phyloP scores from a whole-genome alignment of 2,888 invertebrate genomes.

The Parnassius apollo region DNA sequence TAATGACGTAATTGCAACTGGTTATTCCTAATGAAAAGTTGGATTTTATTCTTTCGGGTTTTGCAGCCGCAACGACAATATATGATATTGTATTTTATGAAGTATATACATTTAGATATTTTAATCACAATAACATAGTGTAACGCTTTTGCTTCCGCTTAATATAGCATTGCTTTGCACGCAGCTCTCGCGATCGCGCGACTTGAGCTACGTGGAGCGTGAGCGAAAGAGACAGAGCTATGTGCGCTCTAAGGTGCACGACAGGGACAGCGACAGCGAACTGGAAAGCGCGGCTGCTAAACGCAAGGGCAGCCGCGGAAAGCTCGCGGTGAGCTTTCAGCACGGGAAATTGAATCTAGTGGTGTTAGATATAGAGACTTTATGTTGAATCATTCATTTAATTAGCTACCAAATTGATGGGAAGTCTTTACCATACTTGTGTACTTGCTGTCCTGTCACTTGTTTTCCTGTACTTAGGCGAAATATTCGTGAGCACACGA shows the following conservation, averaged over 20 bases:
- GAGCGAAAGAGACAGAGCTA: constrained; percentile 78
- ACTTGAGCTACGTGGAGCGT: constrained; percentile 76
- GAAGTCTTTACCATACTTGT: not conserved
- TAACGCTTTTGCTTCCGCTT: constrained; percentile 29
- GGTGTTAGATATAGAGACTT: constrained; percentile 50
- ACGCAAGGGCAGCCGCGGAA: constrained; percentile 83
- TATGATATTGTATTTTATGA: too few species aligned
- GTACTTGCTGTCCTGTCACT: not conserved
- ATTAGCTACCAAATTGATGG: not conserved
- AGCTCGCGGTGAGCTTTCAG: constrained; percentile 85
- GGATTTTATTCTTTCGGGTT: too few species aligned
- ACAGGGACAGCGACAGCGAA: constrained; percentile 94
- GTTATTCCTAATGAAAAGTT: too few species aligned
- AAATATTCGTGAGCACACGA: too few species aligned
- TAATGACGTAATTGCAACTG: too few species aligned
- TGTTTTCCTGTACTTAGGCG: too few species aligned
- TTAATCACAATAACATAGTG: constrained; percentile 14
- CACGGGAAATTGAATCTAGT: constrained; percentile 53
- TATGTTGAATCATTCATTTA: constrained; percentile 29
- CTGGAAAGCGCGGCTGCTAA: constrained; percentile 81
- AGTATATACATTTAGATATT: constrained; percentile 1
- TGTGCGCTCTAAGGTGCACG: constrained; percentile 76
- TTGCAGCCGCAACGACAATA: too few species aligned
- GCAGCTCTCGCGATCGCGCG: constrained; percentile 73
- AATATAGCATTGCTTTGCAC: constrained; percentile 57